These are phyloP conservation scores for Tillus elongatus DNA, from an alignment of 2,888 invertebrate species.

Conservation along the genomic window DNA sequence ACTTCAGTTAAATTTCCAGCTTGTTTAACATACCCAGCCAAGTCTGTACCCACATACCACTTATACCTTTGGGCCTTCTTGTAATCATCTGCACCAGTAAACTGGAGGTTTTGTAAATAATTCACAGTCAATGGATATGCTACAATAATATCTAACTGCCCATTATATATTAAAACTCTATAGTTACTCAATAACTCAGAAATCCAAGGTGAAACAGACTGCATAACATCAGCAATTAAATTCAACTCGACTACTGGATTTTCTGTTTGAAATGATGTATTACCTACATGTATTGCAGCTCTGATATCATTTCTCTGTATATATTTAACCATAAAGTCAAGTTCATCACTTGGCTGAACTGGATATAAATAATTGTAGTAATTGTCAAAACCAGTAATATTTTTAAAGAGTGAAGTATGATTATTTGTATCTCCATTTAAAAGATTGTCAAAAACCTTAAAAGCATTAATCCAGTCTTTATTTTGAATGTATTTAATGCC, in stretches of 20 bases:
- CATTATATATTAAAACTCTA: conserved; percentile 74
- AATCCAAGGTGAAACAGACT: conserved; percentile 66
- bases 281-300: conserved; percentile 76
- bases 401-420: conserved; percentile 55
- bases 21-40: conserved; percentile 69
- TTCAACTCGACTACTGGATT: conserved; percentile 56
- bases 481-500: conserved; percentile 52
- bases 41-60: conserved; percentile 59
- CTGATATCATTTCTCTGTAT: conserved; percentile 55
- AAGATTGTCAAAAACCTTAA: conserved; percentile 60
- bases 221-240: conserved; percentile 69
- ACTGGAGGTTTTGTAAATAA: conserved; percentile 63
- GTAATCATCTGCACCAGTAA: conserved; percentile 57
- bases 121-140: conserved; percentile 78
- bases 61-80: conserved; percentile 54
- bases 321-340: conserved; percentile 51
- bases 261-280: conserved; percentile 55
- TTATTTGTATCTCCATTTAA: conserved; percentile 59
- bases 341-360: conserved; percentile 44
- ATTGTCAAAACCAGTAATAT: conserved; percentile 66
- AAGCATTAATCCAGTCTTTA: conserved; percentile 59
- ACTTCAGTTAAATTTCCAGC: conserved; percentile 65
- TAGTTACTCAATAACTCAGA: conserved; percentile 59
- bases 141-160: conserved; percentile 85
- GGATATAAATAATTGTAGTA: conserved; percentile 66